A percentile compares a stretch with the other conserved stretches of the same genome.
phyloP scores from a whole-genome alignment of 2,888 invertebrate genomes.

The Galeruca laticollis region DNA sequence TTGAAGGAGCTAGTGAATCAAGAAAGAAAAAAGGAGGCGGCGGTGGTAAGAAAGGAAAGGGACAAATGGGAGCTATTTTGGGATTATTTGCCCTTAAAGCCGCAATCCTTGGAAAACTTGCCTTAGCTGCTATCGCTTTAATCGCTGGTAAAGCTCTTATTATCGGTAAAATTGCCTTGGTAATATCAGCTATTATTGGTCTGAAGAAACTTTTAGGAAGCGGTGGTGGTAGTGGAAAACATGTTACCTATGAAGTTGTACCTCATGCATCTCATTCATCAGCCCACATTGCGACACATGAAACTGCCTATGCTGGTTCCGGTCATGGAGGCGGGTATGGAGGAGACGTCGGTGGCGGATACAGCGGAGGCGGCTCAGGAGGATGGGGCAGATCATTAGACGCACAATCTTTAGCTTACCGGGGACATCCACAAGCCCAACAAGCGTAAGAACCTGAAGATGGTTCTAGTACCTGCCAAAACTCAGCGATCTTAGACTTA shows the following conservation, averaged over 20 bases:
- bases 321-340: constrained; percentile 70
- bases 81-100: constrained; percentile 83
- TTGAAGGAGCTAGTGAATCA: constrained; percentile 75
- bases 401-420: constrained; percentile 84
- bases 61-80: constrained; percentile 82
- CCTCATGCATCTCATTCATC: constrained; percentile 85
- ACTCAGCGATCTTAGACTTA: constrained; percentile 55
- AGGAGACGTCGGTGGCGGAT: constrained; percentile 68
- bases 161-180: constrained; percentile 87
- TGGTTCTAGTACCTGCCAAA: constrained; percentile 64
- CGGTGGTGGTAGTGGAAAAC: constrained; percentile 75
- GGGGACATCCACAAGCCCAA: constrained; percentile 74
- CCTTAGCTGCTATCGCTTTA: constrained; percentile 84
- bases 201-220: constrained; percentile 84
- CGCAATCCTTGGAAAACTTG: constrained; percentile 82
- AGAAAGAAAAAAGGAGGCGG: constrained; percentile 74
- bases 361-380: constrained; percentile 73
- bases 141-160: constrained; percentile 88
- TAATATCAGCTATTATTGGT: constrained; percentile 85
- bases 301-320: constrained; percentile 67
- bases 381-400: constrained; percentile 84
- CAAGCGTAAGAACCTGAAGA: constrained; percentile 57
- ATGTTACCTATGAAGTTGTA: constrained; percentile 89
- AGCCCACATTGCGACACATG: constrained; percentile 78
- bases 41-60: constrained; percentile 77